These are phyloP conservation scores for Nomia melanderi DNA, from an alignment of 1,140 invertebrate species.

Conservation along the genomic window DNA sequence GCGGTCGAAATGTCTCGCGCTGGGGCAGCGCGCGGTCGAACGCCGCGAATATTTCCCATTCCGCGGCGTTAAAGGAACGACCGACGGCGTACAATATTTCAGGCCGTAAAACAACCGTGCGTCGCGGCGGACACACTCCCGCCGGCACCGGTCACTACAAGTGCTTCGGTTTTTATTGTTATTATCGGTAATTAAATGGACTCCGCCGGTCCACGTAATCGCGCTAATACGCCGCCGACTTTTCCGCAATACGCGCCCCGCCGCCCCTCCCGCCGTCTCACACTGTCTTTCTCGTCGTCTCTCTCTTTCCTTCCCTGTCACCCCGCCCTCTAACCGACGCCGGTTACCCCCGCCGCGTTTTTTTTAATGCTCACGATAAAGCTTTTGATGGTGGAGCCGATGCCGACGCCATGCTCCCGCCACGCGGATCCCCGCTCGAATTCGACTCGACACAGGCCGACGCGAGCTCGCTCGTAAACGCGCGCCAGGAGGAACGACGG, in stretches of 20 bases:
- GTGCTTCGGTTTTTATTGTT: conserved; percentile 45
- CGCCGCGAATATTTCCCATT: conserved; percentile 29
- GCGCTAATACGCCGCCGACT: conserved; percentile 42
- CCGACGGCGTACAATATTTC: conserved; percentile 20
- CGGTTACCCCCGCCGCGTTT: not conserved
- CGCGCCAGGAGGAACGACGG: no score
- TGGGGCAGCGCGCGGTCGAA: not conserved
- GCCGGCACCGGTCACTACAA: not conserved
- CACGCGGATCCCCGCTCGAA: not conserved
- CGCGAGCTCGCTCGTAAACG: not conserved
- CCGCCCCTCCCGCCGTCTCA: no score
- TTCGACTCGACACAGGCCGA: not conserved
- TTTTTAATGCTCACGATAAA: conserved; percentile 32
- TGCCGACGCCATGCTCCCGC: not conserved
- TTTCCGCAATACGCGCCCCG: conserved; percentile 44
- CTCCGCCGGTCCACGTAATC: conserved; percentile 40
- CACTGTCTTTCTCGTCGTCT: no score
- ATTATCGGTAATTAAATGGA: conserved; percentile 55
- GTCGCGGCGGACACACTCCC: not conserved
- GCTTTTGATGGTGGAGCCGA: not conserved
- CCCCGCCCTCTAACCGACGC: no score
- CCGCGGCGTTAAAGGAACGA: conserved; percentile 24
- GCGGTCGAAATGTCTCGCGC: not conserved
- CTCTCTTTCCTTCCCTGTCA: no score
- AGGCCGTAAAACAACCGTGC: conserved; percentile 13